These are phyloP conservation scores for Tympanuchus pallidicinctus DNA, from an alignment of 2,113 vertebrate genomes.

Conservation along the genomic window DNA sequence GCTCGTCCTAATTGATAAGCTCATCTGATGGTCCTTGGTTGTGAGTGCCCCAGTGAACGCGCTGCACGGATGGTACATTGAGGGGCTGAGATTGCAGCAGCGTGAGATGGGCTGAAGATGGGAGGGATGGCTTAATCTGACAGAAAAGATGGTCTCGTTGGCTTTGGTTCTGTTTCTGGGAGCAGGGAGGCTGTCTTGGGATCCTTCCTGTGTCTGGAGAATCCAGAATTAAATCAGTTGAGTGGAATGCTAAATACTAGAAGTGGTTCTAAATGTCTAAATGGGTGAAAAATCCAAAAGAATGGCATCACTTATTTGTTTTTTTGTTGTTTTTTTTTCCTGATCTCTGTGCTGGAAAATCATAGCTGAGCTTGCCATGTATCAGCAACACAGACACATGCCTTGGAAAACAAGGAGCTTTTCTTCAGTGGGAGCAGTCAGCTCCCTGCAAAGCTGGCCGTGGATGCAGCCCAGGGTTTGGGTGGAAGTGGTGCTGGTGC, in stretches of 20 bases:
- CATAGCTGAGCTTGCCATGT: background rate
- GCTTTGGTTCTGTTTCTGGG: conserved; percentile 32
- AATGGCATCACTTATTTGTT: background rate
- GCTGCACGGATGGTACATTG: background rate
- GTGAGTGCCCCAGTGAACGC: background rate
- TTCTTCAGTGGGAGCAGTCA: background rate
- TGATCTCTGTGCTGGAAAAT: conserved; percentile 11
- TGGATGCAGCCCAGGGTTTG: background rate
- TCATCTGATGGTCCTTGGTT: conserved; percentile 36
- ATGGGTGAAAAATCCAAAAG: background rate
- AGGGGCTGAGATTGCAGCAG: conserved; percentile 40
- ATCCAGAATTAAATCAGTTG: background rate
- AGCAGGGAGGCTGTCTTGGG: background rate
- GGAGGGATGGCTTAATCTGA: conserved; percentile 10
- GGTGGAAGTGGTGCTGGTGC: background rate
- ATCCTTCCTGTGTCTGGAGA: background rate
- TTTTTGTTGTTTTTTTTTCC: background rate
- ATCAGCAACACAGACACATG: background rate
- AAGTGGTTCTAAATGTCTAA: background rate
- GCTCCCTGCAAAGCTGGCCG: conserved; percentile 6
- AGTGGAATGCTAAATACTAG: background rate
- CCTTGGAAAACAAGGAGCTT: conserved; percentile 17
- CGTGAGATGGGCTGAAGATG: conserved; percentile 6
- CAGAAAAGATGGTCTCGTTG: background rate
- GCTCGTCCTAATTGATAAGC: conserved; percentile 47